Conservation (phyloP, 2,113 vertebrate genomes). For the Ammodytes dubius region DNA sequence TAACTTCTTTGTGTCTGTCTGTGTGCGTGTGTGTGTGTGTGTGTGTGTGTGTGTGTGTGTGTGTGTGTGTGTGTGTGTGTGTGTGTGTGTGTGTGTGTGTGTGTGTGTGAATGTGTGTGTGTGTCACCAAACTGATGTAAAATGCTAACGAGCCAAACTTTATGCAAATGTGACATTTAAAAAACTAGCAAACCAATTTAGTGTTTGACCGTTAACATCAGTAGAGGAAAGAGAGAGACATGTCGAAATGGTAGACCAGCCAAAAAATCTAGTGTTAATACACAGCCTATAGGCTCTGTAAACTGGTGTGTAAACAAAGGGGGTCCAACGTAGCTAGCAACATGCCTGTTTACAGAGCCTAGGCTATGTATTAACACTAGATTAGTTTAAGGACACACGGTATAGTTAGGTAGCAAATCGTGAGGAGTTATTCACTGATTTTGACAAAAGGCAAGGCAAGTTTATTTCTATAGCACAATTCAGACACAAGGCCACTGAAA, state of each 20-base stretch:
- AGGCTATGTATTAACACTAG: too few relatives aligned
- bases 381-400: background rate
- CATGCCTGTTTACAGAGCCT: too few relatives aligned
- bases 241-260: too few relatives aligned
- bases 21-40: background rate
- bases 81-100: background rate
- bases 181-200: conserved; percentile 10
- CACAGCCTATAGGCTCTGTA: too few relatives aligned
- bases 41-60: background rate
- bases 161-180: conserved; percentile 16
- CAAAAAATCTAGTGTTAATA: too few relatives aligned
- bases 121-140: conserved; percentile 7
- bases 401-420: too few relatives aligned
- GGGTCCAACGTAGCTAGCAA: too few relatives aligned
- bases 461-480: too few relatives aligned
- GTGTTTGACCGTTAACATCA: background rate
- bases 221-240: background rate
- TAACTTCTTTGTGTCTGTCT: background rate
- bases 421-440: too few relatives aligned
- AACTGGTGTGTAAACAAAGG: too few relatives aligned
- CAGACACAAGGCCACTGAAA: too few relatives aligned
- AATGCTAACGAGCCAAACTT: conserved; percentile 9
- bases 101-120: conserved; percentile 12
- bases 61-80: background rate
- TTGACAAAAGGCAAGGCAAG: too few relatives aligned